Percentiles rank a stretch among this genome's conserved stretches.
phyloP scores from a whole-genome alignment of 2,888 invertebrate genomes.

The Colostygia pectinataria region DNA sequence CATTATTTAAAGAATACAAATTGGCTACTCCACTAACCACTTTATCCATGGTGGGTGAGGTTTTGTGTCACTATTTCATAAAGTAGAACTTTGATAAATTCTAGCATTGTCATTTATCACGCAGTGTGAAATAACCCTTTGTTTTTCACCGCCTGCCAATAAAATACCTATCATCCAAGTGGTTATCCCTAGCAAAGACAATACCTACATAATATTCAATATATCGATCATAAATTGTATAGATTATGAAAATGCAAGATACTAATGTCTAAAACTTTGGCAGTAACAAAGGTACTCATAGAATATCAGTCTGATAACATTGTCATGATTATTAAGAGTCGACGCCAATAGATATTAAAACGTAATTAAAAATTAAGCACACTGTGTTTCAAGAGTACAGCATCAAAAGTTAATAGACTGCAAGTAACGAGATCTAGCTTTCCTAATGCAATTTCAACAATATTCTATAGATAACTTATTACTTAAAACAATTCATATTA shows the following conservation, averaged over 20 bases:
- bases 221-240: conserved; percentile 17
- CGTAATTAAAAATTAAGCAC: conserved; percentile 12
- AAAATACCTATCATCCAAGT: background rate
- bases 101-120: no score
- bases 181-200: conserved; percentile 9
- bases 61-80: background rate
- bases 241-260: conserved; percentile 25
- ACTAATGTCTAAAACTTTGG: conserved; percentile 72
- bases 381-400: conserved; percentile 11
- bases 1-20: no score
- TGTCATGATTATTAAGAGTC: conserved; percentile 37
- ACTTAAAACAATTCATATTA: conserved; percentile 46
- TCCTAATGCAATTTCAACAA: conserved; percentile 61
- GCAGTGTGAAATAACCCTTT: background rate
- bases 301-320: conserved; percentile 60
- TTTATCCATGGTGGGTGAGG: background rate
- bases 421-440: conserved; percentile 77
- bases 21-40: background rate
- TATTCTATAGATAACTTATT: conserved; percentile 47
- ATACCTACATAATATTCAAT: background rate
- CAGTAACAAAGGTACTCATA: conserved; percentile 69
- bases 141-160: conserved; percentile 3
- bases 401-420: conserved; percentile 47
- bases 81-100: conserved; percentile 5
- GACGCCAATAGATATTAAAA: conserved; percentile 20